Evolutionary conservation across 2,797 vertebrate species (phyloP).

Genomic region (Sebastes goodei): DNA sequence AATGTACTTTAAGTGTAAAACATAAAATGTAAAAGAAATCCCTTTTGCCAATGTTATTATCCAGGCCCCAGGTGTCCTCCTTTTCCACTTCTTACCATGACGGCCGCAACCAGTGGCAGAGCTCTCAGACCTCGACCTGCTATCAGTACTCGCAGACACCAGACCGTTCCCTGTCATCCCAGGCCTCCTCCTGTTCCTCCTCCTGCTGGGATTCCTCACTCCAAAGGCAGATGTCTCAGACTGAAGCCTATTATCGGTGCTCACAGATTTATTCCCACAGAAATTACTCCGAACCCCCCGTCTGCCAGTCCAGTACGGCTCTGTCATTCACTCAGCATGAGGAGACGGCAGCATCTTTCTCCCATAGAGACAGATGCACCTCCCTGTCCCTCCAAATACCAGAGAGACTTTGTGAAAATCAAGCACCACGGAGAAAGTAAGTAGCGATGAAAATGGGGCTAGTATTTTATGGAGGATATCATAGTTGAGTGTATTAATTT

Average conservation of each 20-base stretch:
- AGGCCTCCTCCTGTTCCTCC: slow-evolving; percentile 25
- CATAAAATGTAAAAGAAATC: background rate
- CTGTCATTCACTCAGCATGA: slow-evolving; percentile 26
- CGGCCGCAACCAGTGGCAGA: slow-evolving; percentile 15
- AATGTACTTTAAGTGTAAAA: background rate
- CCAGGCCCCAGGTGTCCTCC: slow-evolving; percentile 27
- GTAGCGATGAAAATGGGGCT: background rate
- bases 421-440: slow-evolving; percentile 41
- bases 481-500: background rate
- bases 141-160: slow-evolving; percentile 30
- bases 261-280: slow-evolving; percentile 50
- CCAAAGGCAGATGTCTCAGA: slow-evolving; percentile 29
- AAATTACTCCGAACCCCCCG: slow-evolving; percentile 1
- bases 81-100: background rate
- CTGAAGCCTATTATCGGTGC: slow-evolving; percentile 29
- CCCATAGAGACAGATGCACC: background rate
- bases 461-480: background rate
- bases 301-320: slow-evolving; percentile 29
- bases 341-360: background rate
- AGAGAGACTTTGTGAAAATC: background rate
- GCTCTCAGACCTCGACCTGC: slow-evolving; percentile 16
- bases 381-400: slow-evolving; percentile 17
- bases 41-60: background rate
- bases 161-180: slow-evolving; percentile 30
- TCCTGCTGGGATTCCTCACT: slow-evolving; percentile 40